Percentiles rank a stretch among this genome's conserved stretches.
Conservation (phyloP, 2,113 vertebrate species). For the Urocolius indicus region DNA sequence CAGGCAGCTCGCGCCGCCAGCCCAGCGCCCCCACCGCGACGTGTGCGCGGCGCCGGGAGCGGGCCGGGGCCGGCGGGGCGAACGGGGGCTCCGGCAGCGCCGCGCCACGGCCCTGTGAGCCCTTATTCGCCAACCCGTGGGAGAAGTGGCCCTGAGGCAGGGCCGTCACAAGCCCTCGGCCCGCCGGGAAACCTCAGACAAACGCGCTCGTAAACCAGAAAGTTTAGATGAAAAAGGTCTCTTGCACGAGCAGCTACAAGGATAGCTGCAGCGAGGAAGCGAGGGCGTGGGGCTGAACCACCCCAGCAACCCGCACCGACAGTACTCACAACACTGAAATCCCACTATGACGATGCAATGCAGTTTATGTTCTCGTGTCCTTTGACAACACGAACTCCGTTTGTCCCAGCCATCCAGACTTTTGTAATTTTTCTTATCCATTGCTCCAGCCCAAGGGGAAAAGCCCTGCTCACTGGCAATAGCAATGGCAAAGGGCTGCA, state of each 20-base stretch:
- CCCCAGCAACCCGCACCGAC: rapidly evolving
- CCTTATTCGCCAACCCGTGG: rapidly evolving
- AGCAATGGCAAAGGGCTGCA: rapidly evolving
- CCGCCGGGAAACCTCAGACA: background rate
- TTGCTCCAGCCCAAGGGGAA: rapidly evolving
- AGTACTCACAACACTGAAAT: background rate
- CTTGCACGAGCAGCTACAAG: background rate
- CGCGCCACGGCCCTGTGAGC: rapidly evolving
- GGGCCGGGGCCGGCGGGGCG: background rate
- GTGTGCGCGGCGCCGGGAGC: background rate
- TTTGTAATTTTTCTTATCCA: rapidly evolving
- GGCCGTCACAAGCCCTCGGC: no score
- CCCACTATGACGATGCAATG: rapidly evolving
- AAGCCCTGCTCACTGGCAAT: background rate
- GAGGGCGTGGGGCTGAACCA: background rate
- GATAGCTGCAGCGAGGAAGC: rapidly evolving
- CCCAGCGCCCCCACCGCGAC: no score
- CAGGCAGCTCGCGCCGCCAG: background rate
- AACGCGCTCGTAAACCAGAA: background rate
- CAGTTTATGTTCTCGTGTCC: rapidly evolving
- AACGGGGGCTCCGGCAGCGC: rapidly evolving
- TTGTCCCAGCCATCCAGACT: rapidly evolving
- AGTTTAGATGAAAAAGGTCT: background rate
- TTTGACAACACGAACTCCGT: rapidly evolving
- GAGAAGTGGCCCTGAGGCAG: background rate